Evolutionary conservation across 2,888 invertebrate genomes (phyloP), one percentile per base, ranked within the genome.

Genomic region (Thereva nobilitata): DNA sequence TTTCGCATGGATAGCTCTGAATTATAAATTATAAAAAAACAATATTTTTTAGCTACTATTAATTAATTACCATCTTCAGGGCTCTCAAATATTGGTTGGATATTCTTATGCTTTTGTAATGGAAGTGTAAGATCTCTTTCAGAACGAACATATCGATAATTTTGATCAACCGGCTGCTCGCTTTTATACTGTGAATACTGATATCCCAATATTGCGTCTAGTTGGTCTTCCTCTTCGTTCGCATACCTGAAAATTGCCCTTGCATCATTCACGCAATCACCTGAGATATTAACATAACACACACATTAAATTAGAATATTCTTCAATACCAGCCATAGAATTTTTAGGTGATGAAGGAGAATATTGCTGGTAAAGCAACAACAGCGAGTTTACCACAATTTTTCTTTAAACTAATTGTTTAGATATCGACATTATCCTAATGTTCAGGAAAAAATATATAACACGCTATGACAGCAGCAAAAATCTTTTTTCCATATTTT

Each of bases 1-100:
- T 86, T 85, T 74, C 86, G 85, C 38, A 87, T 75, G 3, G 82
- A 80, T 23, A 83, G 77, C 76, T 87, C 87, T 86, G 74, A 55
- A 81, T 80, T n/a, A 65, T 67, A 47, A 71, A 64, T 4, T 40
- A 49, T 8, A 3, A 56, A 37, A 64, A 47, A 5, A 47, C 9
- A 23, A 35, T 50, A 45, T 41, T 41, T n/a, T 40, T 57, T 7
- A 8, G 3, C 9, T 8, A 38, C 9, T 6, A 5, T 55, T 4
- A 7, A 55, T 40, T 40, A 5, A 71, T 73, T 66, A 80, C 80
- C 80, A 65, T 80, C 80, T 42, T 80, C 80, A 38, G 79, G 79
- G 67, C 77, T 79, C 45, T 80, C 80, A 67, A 76, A 74, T 35
- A 73, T 74, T 67, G 79, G 78, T 3, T 77, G 77, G 54, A 78